Evolutionary conservation across 2,888 invertebrate genomes (phyloP), one percentile per base, ranked within the genome.

Genomic region (Orthonychiurus folsomi): DNA sequence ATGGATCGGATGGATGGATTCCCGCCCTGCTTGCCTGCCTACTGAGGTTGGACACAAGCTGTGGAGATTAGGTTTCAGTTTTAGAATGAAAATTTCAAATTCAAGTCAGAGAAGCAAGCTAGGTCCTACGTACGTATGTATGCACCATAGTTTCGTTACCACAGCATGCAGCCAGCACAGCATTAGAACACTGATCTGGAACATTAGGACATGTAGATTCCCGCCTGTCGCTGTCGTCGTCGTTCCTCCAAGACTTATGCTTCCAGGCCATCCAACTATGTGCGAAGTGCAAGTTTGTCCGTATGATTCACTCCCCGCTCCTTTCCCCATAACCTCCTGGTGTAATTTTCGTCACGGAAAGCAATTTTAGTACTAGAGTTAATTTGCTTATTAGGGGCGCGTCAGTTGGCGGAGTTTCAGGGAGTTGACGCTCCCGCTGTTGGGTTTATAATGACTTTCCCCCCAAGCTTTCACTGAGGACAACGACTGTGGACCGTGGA

Each of bases 311-410:
- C 52, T 52, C n/a, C 52, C 52, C n/a, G 3, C 3, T 3, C 52
- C 52, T 12, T 52, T 55, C 58, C 64, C 64, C 63, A 65, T 69
- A 66, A 65, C 67, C 67, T 60, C 64, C 37, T 62, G 63, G 67
- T 66, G 67, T 67, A 68, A 68, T 68, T 70, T 69, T 67, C 59
- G 37, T 5, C 53, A 59, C 61, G 64, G 63, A 68, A 70, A 66
- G 66, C 66, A 70, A 68, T 68, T 70, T 68, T 63, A 68, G 60
- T 62, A 62, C 63, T 52, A 52, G 63, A 65, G 70, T 70, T 69
- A 69, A 69, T 69, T 69, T 69, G 68, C 69, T 68, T 68, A 69
- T 69, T 69, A 69, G 66, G 62, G 59, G 61, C 64, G 37, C 37
- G 37, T 37, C 37, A 63, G 66, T 64, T 66, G 67, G 69, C 50